Evolutionary conservation across 1,140 invertebrate species (phyloP), one percentile per base, ranked within the genome.

Genomic region (Diprion similis): DNA sequence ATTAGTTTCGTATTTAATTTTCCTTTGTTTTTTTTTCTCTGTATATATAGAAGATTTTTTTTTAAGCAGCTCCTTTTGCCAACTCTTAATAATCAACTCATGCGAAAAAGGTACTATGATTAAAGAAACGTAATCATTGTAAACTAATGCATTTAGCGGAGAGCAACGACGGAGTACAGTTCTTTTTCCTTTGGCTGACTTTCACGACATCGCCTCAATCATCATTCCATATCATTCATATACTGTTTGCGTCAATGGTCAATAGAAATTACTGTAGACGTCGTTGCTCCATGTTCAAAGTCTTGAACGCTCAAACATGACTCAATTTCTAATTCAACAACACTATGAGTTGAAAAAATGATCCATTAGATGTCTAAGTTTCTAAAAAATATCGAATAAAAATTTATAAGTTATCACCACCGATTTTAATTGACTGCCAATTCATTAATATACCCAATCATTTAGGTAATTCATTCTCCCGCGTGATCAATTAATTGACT

Each of bases 181-280:
- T 72, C 66, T 59, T 13, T 76, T 71, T 66, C 64, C 71, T 76
- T 73, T 65, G 78, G 64, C 80, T 81, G 82, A 85, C 80, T 84
- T 84, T 85, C 83, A 84, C 75, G 77, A 70, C 80, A 84, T 83
- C 84, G 79, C 24, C 70, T 78, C 70, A 77, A 83, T 82, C 81
- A 80, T 83, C 83, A 79, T 69, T 77, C 59, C 83, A 84, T 84
- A 84, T 85, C 82, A 84, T 82, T 77, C 83, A 83, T 85, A 74
- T 80, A 77, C 79, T 15, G 77, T 79, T 81, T 84, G 81, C 80
- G 83, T 86, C 83, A 73, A 85, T 84, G 78, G 80, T 81, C 75
- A 69, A 59, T 70, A 70, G 51, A 37, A 65, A 66, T 66, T 48
- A 59, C 59, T 19, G 59, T 73, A 68, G 19, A 73, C 51, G 51